Evolutionary conservation across 2,888 invertebrate genomes (phyloP), one percentile per base, ranked within the genome.

Genomic region (Cantharis rustica): DNA sequence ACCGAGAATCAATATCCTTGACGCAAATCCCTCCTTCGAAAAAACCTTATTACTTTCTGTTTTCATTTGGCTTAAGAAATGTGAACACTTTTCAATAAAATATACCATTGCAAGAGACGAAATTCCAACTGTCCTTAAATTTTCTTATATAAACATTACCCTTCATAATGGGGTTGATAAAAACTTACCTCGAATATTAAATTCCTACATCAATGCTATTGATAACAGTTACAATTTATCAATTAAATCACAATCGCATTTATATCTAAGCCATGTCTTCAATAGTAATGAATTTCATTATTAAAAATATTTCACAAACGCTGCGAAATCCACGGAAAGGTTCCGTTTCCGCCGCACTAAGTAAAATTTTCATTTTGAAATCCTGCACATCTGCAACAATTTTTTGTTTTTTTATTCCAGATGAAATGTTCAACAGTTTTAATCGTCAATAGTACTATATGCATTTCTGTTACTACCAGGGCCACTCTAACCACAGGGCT

Each of bases 111-210:
- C 64, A 20, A 47, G 64, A 66, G 64, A n/a, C 20, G n/a, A 20
- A 23, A 20, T 66, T 66, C 20, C 15, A 66, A 66, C 64, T 66
- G 64, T 23, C 20, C 64, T n/a, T 20, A 66, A 66, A 66, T 66
- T 66, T 23, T 17, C 20, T 17, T 66, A 17, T 20, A 66, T 66
- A 66, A 17, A 66, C 64, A 66, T 66, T 66, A 20, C 13, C 20
- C 17, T 23, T 66, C 20, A 23, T 66, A 66, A 66, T 66, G n/a
- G 64, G 64, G 20, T 66, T 66, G 20, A 23, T 23, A 66, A 66
- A 66, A 66, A 66, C 64, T 66, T 66, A 66, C 20, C 16, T 66
- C 10, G 64, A 66, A 66, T 66, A 66, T 17, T 66, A 66, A 66
- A 47, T 47, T 47, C 47, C 47, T n/a, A 47, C n/a, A 47, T 47